phyloP scores from a whole-genome alignment of 2,113 vertebrate genomes.

The Pseudorasbora parva region DNA sequence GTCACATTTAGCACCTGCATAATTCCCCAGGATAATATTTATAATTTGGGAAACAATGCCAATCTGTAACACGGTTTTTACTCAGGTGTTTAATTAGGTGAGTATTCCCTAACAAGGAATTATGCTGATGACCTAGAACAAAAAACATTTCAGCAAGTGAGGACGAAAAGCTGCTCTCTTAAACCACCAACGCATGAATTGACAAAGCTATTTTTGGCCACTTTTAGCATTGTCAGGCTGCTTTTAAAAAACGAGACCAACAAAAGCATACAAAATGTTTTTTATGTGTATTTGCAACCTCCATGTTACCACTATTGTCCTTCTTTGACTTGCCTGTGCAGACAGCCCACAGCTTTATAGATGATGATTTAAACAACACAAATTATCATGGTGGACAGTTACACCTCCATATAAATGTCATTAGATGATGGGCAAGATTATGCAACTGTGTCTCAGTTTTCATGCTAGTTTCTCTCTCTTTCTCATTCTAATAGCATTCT shows the following conservation, averaged over 20 bases:
- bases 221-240: background rate
- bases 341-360: background rate
- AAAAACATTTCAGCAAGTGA: constrained; percentile 19
- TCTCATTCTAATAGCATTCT: background rate
- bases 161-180: background rate
- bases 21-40: constrained; percentile 14
- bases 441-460: constrained; percentile 3
- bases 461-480: background rate
- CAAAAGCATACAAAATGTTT: background rate
- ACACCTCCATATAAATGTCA: constrained; percentile 23
- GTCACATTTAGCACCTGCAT: constrained; percentile 24
- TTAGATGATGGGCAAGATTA: background rate
- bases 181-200: background rate
- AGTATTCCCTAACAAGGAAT: background rate
- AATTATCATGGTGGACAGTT: constrained; percentile 6
- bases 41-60: constrained; percentile 1
- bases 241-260: background rate
- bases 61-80: constrained; percentile 18
- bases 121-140: constrained; percentile 11
- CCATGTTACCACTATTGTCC: background rate
- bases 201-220: constrained; percentile 6
- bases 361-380: background rate
- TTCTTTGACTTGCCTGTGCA: background rate
- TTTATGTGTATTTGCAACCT: background rate
- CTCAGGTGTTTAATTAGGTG: constrained; percentile 23